phyloP scores from a whole-genome alignment of 2,888 invertebrate species.

The Sarcophaga variegata region DNA sequence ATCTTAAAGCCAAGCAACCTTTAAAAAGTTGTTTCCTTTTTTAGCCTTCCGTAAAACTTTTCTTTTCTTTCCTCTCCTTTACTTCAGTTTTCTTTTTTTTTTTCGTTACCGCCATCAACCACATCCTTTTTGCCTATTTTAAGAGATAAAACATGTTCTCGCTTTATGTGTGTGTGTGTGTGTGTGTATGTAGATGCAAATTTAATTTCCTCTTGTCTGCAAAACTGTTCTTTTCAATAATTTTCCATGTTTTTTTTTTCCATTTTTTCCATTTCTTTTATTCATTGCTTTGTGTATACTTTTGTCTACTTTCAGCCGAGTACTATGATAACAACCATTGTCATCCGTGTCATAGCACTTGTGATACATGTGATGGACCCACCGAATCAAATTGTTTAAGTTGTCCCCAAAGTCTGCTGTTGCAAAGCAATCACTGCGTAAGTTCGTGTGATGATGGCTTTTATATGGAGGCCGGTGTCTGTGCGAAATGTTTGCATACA shows the following conservation, averaged over 20 bases:
- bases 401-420: conserved; percentile 87
- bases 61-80: too few relatives aligned
- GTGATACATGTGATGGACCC: conserved; percentile 91
- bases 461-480: conserved; percentile 88
- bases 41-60: too few relatives aligned
- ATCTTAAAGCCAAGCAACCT: too few relatives aligned
- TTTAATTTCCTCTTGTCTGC: conserved; percentile 16
- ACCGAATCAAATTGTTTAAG: conserved; percentile 89
- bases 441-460: conserved; percentile 89
- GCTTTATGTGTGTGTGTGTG: not conserved
- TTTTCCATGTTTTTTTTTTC: conserved; percentile 26
- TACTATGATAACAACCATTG: conserved; percentile 89
- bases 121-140: not conserved
- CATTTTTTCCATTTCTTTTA: conserved; percentile 15
- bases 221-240: conserved; percentile 35
- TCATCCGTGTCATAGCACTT: conserved; percentile 89
- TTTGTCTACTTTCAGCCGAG: conserved; percentile 84
- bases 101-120: not conserved
- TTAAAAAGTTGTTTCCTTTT: too few relatives aligned
- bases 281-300: not conserved
- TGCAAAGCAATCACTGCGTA: conserved; percentile 89
- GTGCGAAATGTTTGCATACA: conserved; percentile 90
- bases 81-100: not conserved
- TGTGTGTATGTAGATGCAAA: not conserved
- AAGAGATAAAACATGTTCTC: not conserved